These are phyloP conservation scores for Myotis davidii DNA, from an alignment of 2,113 vertebrate genomes.

Conservation along the genomic window DNA sequence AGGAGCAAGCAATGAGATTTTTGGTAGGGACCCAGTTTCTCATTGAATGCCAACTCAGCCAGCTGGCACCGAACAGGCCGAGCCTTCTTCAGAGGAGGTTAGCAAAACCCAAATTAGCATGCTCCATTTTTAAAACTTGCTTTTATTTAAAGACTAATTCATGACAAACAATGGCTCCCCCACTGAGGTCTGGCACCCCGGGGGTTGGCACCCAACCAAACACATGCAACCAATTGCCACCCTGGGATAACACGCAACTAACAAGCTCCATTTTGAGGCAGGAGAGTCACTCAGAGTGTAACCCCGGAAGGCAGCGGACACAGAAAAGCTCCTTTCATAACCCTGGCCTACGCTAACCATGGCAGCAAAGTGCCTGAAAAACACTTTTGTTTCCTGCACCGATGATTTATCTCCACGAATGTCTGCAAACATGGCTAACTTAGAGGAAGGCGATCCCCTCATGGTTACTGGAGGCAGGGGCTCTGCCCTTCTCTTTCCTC, in stretches of 20 bases:
- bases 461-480: not conserved
- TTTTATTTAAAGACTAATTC: conserved; percentile 81
- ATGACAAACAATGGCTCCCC: conserved; percentile 75
- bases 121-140: conserved; percentile 78
- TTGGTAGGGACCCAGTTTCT: conserved; percentile 69
- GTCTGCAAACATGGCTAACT: conserved; percentile 30
- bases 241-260: conserved; percentile 68
- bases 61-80: conserved; percentile 77
- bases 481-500: not conserved
- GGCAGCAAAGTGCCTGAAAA: conserved; percentile 71
- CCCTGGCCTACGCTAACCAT: not conserved
- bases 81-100: conserved; percentile 77
- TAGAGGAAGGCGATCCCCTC: not conserved
- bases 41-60: conserved; percentile 70
- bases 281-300: conserved; percentile 64
- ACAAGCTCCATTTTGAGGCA: conserved; percentile 76
- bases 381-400: conserved; percentile 73
- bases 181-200: conserved; percentile 52
- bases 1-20: not conserved
- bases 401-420: conserved; percentile 38
- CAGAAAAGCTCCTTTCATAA: conserved; percentile 79
- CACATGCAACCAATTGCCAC: conserved; percentile 78
- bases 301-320: conserved; percentile 72
- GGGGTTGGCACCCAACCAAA: conserved; percentile 74
- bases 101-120: conserved; percentile 80